Evolutionary conservation across 2,888 invertebrate genomes (phyloP).

Genomic region (Colostygia pectinataria): DNA sequence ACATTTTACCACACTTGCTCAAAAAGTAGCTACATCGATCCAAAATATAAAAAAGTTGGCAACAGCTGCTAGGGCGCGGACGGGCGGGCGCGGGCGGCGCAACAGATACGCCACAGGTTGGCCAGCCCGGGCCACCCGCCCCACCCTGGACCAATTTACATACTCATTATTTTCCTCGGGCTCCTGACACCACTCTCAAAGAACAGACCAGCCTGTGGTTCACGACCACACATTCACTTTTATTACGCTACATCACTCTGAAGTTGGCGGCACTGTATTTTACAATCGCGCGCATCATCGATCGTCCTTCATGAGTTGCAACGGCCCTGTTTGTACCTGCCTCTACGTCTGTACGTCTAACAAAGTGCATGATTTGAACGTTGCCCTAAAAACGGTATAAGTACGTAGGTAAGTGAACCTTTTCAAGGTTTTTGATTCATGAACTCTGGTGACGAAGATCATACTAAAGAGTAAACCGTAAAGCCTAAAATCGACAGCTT

Average conservation of each 20-base stretch:
- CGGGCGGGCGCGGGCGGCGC: conserved; percentile 62
- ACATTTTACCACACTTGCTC: no score
- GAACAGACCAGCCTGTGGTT: no score
- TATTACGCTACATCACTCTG: no score
- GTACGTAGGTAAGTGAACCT: not conserved
- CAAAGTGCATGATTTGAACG: not conserved
- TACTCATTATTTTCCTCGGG: conserved; percentile 69
- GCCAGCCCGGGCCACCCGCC: conserved; percentile 68
- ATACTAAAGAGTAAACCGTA: no score
- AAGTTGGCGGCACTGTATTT: not conserved
- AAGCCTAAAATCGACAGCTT: no score
- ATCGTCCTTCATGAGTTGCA: conserved; percentile 3
- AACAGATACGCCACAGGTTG: conserved; percentile 82
- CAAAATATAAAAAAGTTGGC: conserved; percentile 10
- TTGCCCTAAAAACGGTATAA: not conserved
- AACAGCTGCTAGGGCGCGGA: conserved; percentile 36
- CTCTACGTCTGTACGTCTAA: not conserved
- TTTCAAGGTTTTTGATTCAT: no score
- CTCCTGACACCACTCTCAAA: conserved; percentile 32
- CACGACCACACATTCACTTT: not conserved
- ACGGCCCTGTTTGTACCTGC: not conserved
- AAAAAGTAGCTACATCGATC: conserved; percentile 1
- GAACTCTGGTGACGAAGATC: no score
- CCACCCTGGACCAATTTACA: conserved; percentile 65
- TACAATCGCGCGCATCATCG: conserved; percentile 18